Evolutionary conservation across 2,797 vertebrate species (phyloP).

Genomic region (Heteromormyrus szaboi): DNA sequence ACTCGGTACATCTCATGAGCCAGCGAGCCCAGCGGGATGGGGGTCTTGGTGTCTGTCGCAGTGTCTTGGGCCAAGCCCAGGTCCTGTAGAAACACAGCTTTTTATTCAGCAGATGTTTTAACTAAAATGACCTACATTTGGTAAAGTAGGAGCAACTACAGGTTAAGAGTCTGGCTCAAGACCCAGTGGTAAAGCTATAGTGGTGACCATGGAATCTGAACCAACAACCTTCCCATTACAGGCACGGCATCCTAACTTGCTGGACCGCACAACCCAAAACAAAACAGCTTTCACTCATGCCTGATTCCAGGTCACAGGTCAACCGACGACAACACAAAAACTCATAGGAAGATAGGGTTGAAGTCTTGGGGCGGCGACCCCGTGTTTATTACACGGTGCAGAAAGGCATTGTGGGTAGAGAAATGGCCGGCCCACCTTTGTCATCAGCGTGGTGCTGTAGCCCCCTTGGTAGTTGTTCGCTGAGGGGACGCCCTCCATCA

Average conservation of each 20-base stretch:
- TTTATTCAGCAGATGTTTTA: background rate
- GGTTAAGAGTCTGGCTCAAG: background rate
- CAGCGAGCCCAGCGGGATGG: slow-evolving; percentile 81
- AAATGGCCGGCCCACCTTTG: slow-evolving; percentile 66
- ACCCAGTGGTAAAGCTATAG: background rate
- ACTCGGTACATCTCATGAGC: slow-evolving; percentile 93
- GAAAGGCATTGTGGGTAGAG: background rate
- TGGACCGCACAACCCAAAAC: background rate
- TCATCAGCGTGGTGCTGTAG: slow-evolving; percentile 86
- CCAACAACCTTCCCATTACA: background rate
- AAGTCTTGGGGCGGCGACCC: background rate
- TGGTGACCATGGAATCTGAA: background rate
- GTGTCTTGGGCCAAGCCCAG: slow-evolving; percentile 90
- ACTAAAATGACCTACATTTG: background rate
- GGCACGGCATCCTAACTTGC: background rate
- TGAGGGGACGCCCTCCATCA: slow-evolving; percentile 88
- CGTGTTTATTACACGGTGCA: background rate
- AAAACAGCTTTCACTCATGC: background rate
- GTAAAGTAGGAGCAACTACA: background rate
- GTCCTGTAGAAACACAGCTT: slow-evolving; percentile 59
- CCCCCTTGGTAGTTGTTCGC: slow-evolving; percentile 93
- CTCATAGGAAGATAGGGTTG: background rate
- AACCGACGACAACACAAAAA: background rate
- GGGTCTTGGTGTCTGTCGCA: slow-evolving; percentile 86
- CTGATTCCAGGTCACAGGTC: background rate